Conservation (phyloP, 2,113 vertebrate genomes). For the Siniperca chuatsi region DNA sequence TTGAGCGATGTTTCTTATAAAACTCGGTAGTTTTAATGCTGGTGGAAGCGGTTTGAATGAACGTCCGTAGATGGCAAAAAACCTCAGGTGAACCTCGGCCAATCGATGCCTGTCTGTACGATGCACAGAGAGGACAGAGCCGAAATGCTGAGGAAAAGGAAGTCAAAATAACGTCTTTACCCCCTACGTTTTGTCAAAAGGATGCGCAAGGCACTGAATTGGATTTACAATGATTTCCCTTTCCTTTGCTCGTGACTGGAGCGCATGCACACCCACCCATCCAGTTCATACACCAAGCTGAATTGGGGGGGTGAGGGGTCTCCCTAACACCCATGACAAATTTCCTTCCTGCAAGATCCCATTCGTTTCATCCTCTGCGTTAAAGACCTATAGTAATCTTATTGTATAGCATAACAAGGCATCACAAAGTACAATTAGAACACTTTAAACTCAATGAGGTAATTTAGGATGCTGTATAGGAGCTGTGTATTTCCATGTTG, state of each 20-base stretch:
- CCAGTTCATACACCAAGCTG: slow-evolving; percentile 73
- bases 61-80: slow-evolving; percentile 55
- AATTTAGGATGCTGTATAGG: neutral
- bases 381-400: neutral
- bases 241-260: slow-evolving; percentile 85
- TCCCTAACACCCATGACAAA: slow-evolving; percentile 62
- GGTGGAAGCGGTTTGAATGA: slow-evolving; percentile 36
- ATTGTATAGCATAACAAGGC: neutral
- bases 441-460: neutral
- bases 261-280: slow-evolving; percentile 69
- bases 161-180: slow-evolving; percentile 28
- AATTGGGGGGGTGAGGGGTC: slow-evolving; percentile 32
- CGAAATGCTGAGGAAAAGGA: slow-evolving; percentile 60
- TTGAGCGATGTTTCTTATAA: slow-evolving; percentile 52
- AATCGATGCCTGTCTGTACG: slow-evolving; percentile 38
- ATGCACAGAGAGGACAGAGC: slow-evolving; percentile 54
- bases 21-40: slow-evolving; percentile 18
- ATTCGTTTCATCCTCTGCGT: slow-evolving; percentile 27
- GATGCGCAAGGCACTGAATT: slow-evolving; percentile 83
- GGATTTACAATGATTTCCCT: slow-evolving; percentile 88
- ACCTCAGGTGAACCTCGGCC: slow-evolving; percentile 78
- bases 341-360: slow-evolving; percentile 62
- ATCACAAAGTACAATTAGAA: neutral
- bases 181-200: slow-evolving; percentile 65
- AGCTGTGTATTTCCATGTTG: slow-evolving; percentile 18